These are phyloP conservation scores for Ptiloglossa arizonensis DNA, from an alignment of 1,140 invertebrate species.

Conservation along the genomic window DNA sequence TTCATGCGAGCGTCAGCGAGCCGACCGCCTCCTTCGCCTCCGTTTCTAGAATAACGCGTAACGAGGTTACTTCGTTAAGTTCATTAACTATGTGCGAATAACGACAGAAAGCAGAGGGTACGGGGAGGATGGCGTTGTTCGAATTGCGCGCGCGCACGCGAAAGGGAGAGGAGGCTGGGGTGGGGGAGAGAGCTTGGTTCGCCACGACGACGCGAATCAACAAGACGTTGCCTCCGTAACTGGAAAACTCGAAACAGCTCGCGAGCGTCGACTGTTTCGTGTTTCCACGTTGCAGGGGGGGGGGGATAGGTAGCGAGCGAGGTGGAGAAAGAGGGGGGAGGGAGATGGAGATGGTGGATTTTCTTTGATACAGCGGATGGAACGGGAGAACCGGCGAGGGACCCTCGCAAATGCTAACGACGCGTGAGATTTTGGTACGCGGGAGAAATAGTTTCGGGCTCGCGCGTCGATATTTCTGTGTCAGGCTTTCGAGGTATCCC, in stretches of 20 bases:
- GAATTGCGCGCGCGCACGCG: not conserved
- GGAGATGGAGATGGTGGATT: not conserved
- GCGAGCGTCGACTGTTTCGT: not conserved
- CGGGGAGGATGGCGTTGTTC: not conserved
- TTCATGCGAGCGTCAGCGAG: constrained; percentile 58
- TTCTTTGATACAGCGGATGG: constrained; percentile 16
- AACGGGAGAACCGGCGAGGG: not conserved
- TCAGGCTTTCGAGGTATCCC: not conserved
- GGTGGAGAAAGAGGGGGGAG: not conserved
- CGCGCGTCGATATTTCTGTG: constrained; percentile 25
- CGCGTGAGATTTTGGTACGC: constrained; percentile 6
- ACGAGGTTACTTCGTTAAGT: constrained; percentile 57
- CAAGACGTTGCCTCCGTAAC: not conserved
- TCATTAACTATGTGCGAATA: constrained; percentile 45
- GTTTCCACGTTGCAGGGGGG: not conserved
- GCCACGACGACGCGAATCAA: constrained; percentile 1
- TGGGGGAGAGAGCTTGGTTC: not conserved
- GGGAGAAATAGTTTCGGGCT: not conserved
- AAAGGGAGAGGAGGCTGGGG: not conserved
- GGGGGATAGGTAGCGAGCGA: no score
- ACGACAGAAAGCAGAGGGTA: constrained; percentile 8
- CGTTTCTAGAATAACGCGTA: constrained; percentile 18
- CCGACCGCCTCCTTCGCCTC: constrained; percentile 5
- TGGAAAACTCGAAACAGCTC: constrained; percentile 6
- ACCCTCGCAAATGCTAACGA: constrained; percentile 18